A percentile compares a stretch with the other conserved stretches of the same genome.
These are phyloP conservation scores for Mirounga angustirostris DNA, from an alignment of 2,113 vertebrate species.

Conservation along the genomic window DNA sequence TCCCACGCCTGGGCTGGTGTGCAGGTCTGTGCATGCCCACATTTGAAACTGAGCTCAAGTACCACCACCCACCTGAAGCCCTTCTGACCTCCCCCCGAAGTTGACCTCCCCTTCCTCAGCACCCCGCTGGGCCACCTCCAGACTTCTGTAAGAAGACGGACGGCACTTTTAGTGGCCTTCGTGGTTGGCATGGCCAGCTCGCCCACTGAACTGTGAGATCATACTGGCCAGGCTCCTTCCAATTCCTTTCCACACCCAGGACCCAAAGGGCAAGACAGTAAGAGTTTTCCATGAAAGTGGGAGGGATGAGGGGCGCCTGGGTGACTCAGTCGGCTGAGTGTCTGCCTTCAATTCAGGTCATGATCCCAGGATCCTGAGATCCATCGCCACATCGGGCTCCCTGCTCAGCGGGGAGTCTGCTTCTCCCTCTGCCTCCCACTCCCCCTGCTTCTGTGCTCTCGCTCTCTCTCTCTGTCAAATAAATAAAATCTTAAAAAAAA, in stretches of 20 bases:
- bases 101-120: neutral
- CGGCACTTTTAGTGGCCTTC: neutral
- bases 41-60: no score
- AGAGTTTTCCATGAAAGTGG: neutral
- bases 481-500: no score
- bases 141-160: rapidly evolving
- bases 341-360: neutral
- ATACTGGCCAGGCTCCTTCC: neutral
- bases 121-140: rapidly evolving
- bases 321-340: neutral
- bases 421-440: no score
- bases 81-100: neutral
- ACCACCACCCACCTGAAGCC: neutral
- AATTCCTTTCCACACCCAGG: neutral
- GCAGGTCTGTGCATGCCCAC: neutral
- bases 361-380: no score
- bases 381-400: rapidly evolving
- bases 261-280: neutral
- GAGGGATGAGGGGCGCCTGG: neutral
- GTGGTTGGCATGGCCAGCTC: neutral
- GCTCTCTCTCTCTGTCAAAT: no score
- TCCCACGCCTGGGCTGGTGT: rapidly evolving
- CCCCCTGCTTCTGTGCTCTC: neutral
- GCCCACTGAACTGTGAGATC: no score
- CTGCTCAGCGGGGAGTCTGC: neutral